A percentile compares a stretch with the other conserved stretches of the same genome.
These are phyloP conservation scores for Pterophyllum scalare DNA, from an alignment of 2,113 vertebrate species.

Conservation along the genomic window DNA sequence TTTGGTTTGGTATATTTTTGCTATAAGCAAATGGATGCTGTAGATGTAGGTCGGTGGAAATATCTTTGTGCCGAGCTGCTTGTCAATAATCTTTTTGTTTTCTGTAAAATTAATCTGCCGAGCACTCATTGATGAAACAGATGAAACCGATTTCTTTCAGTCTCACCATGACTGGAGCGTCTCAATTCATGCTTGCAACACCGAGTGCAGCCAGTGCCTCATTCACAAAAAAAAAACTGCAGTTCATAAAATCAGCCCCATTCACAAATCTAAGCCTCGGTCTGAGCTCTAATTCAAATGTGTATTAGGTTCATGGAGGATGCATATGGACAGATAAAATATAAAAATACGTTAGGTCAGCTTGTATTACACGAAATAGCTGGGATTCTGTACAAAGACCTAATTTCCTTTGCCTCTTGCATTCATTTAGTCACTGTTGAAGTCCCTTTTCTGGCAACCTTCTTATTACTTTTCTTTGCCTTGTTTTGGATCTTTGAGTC, in stretches of 20 bases:
- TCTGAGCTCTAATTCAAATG: background rate
- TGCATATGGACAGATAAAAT: background rate
- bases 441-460: slow-evolving; percentile 37
- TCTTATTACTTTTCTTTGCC: slow-evolving; percentile 45
- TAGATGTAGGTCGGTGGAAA: slow-evolving; percentile 28
- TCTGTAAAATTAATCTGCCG: slow-evolving; percentile 30
- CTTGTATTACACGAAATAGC: slow-evolving; percentile 4
- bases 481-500: slow-evolving; percentile 72
- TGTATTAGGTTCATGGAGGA: background rate
- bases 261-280: slow-evolving; percentile 42
- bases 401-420: slow-evolving; percentile 10
- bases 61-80: background rate
- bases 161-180: slow-evolving; percentile 53
- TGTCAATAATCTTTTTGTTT: background rate
- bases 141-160: slow-evolving; percentile 44
- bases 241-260: slow-evolving; percentile 48
- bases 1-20: background rate
- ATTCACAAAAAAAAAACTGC: slow-evolving; percentile 70
- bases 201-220: slow-evolving; percentile 48
- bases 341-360: slow-evolving; percentile 1
- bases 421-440: slow-evolving; percentile 24
- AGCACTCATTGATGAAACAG: slow-evolving; percentile 30
- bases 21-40: background rate
- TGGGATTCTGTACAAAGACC: background rate
- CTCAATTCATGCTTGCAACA: slow-evolving; percentile 62